Base-by-base conservation (phyloP, 2,113 vertebrate species). In the Salvator merianae region DNA sequence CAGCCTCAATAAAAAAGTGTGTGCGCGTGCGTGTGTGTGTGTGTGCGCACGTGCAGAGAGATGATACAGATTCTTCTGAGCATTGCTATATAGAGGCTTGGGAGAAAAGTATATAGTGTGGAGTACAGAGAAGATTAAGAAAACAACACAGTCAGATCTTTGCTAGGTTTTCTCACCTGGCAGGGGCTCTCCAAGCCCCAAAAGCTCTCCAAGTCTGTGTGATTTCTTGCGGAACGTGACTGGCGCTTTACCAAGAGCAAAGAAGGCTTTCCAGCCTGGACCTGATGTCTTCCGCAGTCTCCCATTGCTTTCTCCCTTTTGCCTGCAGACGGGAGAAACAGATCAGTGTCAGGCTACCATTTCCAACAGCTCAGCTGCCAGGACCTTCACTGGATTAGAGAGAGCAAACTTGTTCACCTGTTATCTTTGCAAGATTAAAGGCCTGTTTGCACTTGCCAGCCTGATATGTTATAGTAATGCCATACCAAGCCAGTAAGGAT, bases 221-320 rank as follows among this genome's bases (percentile, higher is more conserved):
- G 91, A 92, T 36, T 92, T 97, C 72, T 96, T 96, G 18, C 95
- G 93, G 18, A 94, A 93, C 0, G 94, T 77, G 13, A 91, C 94
- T 2, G 93, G 91, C 22, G 94, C 94, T 59, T 96, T 95, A 22
- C 96, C 96, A 20, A 97, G 91, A 36, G 96, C 96, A 79, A 97
- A 97, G 91, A 97, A 97, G 0, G 96, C 95, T 88, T 96, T 97
- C 97, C 97, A 97, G 91, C 97, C 96, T 77, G 95, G 96, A 3
- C 95, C 95, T 0, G 91, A 95, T 1, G 94, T 89, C 81, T 96
- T 97, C 62, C 95, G 87, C 12, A 89, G 91, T 85, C 96, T 96
- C 84, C 94, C 84, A 1, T 92, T 87, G 69, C 94, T 91, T 84
- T 90, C 92, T 30, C 89, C 84, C 90, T 96, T 95, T 89, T 94